Base-by-base conservation (phyloP, 1,140 invertebrate genomes). In the Colletes gigas region DNA sequence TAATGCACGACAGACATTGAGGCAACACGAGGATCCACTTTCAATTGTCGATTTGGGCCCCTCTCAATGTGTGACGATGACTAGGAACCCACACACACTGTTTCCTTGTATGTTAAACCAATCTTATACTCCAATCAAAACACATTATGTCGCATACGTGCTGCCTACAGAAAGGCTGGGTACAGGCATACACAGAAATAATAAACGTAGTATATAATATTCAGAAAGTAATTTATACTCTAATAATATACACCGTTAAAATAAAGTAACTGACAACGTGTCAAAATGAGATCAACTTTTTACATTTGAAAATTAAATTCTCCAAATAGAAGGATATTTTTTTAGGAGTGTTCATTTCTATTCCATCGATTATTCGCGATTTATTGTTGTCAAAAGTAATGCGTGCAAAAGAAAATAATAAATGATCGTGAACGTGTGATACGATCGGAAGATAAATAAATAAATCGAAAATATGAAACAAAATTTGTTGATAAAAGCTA, bases 51-150 rank as follows among this genome's bases (percentile, higher is more conserved):
- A n/a, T 60, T 69, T 54, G 83, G 77, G 63, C 62, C 85, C 79
- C 83, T 87, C 75, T 82, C 82, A 88, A 89, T 89, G 77, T 81
- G 76, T 59, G 88, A 74, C 77, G 81, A 69, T 70, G 88, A 59
- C 76, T 89, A 89, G 88, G 83, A 57, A 50, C 68, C 84, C 83
- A 65, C n/a, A 78, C 50, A 57, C 30, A 15, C 21, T 70, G 39
- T 57, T 55, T 17, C 67, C 67, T 12, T 60, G 68, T 78, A 63
- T 52, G 44, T 81, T 57, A 59, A 70, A 76, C 50, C 39, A 15
- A 62, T 50, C 44, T 70, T 41, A 12, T 39, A 71, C 21, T 39
- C 69, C 67, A 81, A 74, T 74, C 39, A 67, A 82, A 84, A 66
- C 63, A 59, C 73, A 5, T 44, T 54, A 66, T 83, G 19, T 83